Evolutionary conservation across 2,113 vertebrate genomes (phyloP), one percentile per base, ranked within the genome.

Genomic region (Psittacula cyanocephala): DNA sequence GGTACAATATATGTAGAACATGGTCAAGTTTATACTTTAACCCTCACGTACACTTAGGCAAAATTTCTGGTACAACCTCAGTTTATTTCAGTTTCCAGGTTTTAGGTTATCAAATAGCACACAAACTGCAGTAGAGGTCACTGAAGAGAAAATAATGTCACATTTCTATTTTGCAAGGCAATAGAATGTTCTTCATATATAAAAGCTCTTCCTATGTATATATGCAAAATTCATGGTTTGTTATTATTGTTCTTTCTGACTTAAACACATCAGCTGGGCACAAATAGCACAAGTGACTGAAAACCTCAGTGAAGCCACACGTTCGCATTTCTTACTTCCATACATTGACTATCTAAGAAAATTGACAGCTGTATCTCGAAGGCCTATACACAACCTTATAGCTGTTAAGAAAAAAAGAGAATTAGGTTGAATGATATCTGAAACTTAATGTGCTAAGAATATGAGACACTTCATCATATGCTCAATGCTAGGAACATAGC

Each of bases 341-440:
- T 57, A 57, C 4, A 17, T 22, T 37, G 25, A 39, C 47, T 31
- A 35, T n/a, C 17, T 77, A 43, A 86, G 55, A 88, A 89, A 71
- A 81, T 14, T 78, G 68, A 67, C n/a, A 86, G 22, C 44, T 83
- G 17, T 86, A 76, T 59, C 65, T 68, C 72, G 27, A 86, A 89
- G 33, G 35, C 31, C 44, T 83, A 23, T 74, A 65, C 14, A 41
- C 17, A 43, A 68, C 35, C 50, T 65, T 85, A 33, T 64, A 71
- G 81, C 43, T 67, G 22, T 80, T 39, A 37, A 62, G 44, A 70
- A 83, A 81, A 81, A 53, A 77, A 67, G 22, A 86, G 44, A 79
- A 57, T 68, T 91, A 59, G 13, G 44, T 70, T 88, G 82, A 96
- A 82, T 94, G 55, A 71, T 80, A 91, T 39, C 47, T 95, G 79